These are phyloP conservation scores for Caenorhabditis tropicalis DNA, from an alignment of 1,140 invertebrate species.

Conservation along the genomic window DNA sequence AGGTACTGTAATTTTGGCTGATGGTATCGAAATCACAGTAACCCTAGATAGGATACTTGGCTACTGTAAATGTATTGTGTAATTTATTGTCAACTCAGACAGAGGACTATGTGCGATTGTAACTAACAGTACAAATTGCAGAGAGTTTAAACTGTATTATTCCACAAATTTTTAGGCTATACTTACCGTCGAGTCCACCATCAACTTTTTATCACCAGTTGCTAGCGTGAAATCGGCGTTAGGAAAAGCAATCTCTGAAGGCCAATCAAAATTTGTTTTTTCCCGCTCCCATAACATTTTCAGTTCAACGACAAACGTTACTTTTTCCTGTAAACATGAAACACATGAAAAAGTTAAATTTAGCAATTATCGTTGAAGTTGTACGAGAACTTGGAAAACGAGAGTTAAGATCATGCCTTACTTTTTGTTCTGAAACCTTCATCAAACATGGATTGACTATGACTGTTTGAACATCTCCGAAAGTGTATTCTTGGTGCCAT, in stretches of 20 bases:
- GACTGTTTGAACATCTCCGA: background rate
- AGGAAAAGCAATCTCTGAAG: background rate
- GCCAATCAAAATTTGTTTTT: background rate
- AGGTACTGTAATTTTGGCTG: slow-evolving; percentile 14
- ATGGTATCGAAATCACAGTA: background rate
- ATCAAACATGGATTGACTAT: slow-evolving; percentile 1
- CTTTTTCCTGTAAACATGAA: slow-evolving; percentile 10
- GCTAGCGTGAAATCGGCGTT: background rate
- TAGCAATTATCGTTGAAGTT: no score
- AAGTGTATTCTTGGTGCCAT: slow-evolving; percentile 1
- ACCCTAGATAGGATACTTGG: background rate
- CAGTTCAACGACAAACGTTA: background rate
- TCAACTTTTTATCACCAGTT: background rate
- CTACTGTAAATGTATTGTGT: background rate
- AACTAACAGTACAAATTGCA: background rate
- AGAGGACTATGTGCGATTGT: background rate
- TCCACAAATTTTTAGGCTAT: no score
- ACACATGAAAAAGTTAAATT: background rate
- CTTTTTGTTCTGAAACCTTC: background rate
- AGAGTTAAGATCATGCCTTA: background rate
- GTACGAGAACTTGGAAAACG: no score
- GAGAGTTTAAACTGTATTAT: no score
- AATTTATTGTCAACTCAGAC: background rate
- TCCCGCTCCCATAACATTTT: background rate
- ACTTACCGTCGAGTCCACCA: background rate